phyloP scores from a whole-genome alignment of 1,140 invertebrate species.

The Euwallacea fornicatus region DNA sequence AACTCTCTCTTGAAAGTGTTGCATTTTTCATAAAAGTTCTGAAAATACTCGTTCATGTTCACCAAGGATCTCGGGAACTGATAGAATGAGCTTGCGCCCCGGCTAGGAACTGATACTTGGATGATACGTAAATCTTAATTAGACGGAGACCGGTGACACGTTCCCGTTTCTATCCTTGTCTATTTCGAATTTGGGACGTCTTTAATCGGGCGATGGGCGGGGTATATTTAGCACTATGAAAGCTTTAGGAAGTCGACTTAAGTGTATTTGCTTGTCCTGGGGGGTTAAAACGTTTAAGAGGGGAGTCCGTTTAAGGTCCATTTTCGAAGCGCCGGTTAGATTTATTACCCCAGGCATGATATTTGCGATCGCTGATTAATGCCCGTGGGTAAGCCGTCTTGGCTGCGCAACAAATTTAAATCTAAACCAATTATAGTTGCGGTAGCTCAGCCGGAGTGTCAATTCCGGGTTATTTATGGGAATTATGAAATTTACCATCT shows the following conservation, averaged over 20 bases:
- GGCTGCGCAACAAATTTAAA: background rate
- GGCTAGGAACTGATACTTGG: background rate
- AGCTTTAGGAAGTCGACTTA: slow-evolving; percentile 12
- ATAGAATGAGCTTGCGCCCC: background rate
- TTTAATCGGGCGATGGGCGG: slow-evolving; percentile 21
- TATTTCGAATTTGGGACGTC: slow-evolving; percentile 18
- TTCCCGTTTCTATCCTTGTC: slow-evolving; percentile 27
- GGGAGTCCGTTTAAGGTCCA: background rate
- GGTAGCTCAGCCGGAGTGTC: background rate
- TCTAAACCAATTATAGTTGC: background rate
- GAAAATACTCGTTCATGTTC: slow-evolving; percentile 37
- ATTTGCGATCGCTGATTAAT: no score
- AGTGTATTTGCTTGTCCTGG: slow-evolving; percentile 10
- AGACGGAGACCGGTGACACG: slow-evolving; percentile 11
- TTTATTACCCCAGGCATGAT: no score
- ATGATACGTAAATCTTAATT: slow-evolving; percentile 19
- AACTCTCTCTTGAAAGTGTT: slow-evolving; percentile 1
- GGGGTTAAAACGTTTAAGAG: background rate
- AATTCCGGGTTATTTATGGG: background rate
- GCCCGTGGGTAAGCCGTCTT: background rate
- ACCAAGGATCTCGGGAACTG: background rate
- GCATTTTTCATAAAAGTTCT: slow-evolving; percentile 32
- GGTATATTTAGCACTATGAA: slow-evolving; percentile 8
- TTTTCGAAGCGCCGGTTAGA: background rate
- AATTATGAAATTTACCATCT: background rate